These are phyloP conservation scores for Drosophila borealis DNA, from an alignment of 2,888 invertebrate genomes.

Conservation along the genomic window DNA sequence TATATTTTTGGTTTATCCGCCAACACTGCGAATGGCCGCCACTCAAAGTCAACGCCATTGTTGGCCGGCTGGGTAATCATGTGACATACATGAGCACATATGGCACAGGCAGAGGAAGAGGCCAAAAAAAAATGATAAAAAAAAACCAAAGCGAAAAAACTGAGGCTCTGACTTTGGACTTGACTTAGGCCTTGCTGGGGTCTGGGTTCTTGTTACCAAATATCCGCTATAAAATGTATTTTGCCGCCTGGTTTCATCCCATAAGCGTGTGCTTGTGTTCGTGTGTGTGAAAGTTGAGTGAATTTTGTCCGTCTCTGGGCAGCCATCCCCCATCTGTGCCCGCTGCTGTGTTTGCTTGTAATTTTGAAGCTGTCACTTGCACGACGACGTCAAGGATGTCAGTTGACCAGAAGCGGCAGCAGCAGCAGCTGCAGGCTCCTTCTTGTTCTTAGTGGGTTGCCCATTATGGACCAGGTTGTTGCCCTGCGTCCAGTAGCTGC, in stretches of 20 bases:
- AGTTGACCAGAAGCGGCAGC: conserved; percentile 28
- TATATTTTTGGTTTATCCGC: conserved; percentile 24
- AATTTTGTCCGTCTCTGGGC: conserved; percentile 18
- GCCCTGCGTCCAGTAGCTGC: conserved; percentile 16
- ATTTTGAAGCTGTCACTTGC: conserved; percentile 49
- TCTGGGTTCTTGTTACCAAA: conserved; percentile 50
- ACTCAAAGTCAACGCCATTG: conserved; percentile 60
- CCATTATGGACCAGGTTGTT: conserved; percentile 46
- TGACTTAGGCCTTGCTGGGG: conserved; percentile 35
- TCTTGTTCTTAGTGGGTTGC: conserved; percentile 21
- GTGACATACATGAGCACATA: conserved; percentile 48
- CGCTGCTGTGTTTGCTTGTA: conserved; percentile 34
- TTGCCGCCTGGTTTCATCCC: conserved; percentile 39
- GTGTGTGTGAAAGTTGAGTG: conserved; percentile 44
- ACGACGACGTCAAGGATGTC: conserved; percentile 46
- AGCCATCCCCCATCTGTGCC: conserved; percentile 22
- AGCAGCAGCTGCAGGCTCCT: conserved; percentile 34
- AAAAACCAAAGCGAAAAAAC: conserved; percentile 16
- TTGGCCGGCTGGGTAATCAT: conserved; percentile 47
- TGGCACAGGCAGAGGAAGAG: conserved; percentile 19
- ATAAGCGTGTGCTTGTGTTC: conserved; percentile 5
- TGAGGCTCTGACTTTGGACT: conserved; percentile 27
- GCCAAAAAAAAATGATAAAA: background rate
- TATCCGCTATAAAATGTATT: conserved; percentile 46
- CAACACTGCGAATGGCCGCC: conserved; percentile 48